These are phyloP conservation scores for Macropus fuliginosus DNA, from an alignment of 2,797 vertebrate species.

Conservation along the genomic window DNA sequence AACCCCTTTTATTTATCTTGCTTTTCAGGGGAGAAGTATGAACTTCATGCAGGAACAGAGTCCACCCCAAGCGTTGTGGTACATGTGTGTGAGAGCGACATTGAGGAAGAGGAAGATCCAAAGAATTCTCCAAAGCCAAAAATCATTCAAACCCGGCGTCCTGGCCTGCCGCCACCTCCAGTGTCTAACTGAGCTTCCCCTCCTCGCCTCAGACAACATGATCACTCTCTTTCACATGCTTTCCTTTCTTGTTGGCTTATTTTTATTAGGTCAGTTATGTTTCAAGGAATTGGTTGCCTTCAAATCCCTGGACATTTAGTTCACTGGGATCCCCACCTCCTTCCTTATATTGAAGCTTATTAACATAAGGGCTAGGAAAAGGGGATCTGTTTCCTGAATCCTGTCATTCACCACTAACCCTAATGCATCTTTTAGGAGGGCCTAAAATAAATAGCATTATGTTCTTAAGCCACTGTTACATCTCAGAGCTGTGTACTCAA, in stretches of 20 bases:
- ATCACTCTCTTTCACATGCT: slow-evolving; percentile 77
- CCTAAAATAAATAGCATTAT: slow-evolving; percentile 78
- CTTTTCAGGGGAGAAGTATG: slow-evolving; percentile 90
- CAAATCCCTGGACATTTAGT: slow-evolving; percentile 82
- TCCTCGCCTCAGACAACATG: slow-evolving; percentile 52
- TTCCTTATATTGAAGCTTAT: slow-evolving; percentile 83
- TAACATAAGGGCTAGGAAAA: slow-evolving; percentile 86
- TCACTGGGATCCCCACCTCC: slow-evolving; percentile 80
- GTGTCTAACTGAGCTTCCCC: slow-evolving; percentile 88
- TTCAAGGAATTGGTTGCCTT: slow-evolving; percentile 81
- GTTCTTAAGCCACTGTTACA: slow-evolving; percentile 72
- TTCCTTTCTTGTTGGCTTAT: slow-evolving; percentile 1
- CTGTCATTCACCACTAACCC: slow-evolving; percentile 77
- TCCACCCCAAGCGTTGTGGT: slow-evolving; percentile 93
- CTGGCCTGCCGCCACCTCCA: slow-evolving; percentile 86
- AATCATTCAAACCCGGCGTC: slow-evolving; percentile 92
- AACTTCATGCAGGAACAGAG: slow-evolving; percentile 91
- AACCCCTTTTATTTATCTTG: slow-evolving; percentile 28
- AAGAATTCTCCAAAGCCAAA: slow-evolving; percentile 91
- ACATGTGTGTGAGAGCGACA: slow-evolving; percentile 91
- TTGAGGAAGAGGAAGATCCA: slow-evolving; percentile 90
- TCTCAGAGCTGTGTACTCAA: slow-evolving; percentile 62
- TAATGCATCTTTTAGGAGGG: slow-evolving; percentile 75
- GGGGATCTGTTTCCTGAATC: slow-evolving; percentile 79
- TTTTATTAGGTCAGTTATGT: slow-evolving; percentile 70